These are phyloP conservation scores for Eulemur rubriventer DNA, from an alignment of 2,797 vertebrate genomes.

Conservation along the genomic window DNA sequence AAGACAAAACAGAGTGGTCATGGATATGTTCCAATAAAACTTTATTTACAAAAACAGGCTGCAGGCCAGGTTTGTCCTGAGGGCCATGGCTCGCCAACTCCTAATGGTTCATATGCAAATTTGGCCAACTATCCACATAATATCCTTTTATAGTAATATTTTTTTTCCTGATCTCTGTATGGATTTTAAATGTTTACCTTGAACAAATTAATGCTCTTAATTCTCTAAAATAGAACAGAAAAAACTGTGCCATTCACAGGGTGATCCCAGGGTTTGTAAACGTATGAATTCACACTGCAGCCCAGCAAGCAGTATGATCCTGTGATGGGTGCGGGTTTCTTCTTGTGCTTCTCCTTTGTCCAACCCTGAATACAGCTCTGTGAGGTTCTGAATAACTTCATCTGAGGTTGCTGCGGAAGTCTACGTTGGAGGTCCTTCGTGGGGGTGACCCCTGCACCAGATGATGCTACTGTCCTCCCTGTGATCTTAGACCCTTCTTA, in stretches of 20 bases:
- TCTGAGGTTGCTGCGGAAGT: not conserved
- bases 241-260: not conserved
- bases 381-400: not conserved
- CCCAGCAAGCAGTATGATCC: not conserved
- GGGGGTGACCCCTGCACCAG: not conserved
- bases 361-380: not conserved
- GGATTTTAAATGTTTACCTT: not conserved
- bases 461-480: not conserved
- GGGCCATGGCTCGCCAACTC: not conserved
- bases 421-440: not conserved
- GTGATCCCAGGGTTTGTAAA: not conserved
- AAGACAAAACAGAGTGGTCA: not conserved
- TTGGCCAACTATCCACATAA: not conserved
- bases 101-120: not conserved
- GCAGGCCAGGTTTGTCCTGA: not conserved
- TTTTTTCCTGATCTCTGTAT: not conserved
- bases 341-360: not conserved
- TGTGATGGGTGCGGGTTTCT: not conserved
- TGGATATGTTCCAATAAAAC: not conserved
- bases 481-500: not conserved
- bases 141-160: not conserved
- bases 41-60: not conserved
- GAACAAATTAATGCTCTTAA: not conserved
- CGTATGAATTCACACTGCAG: not conserved
- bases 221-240: not conserved